Conservation (phyloP, 1,140 invertebrate genomes). For the Drosophila truncata region DNA sequence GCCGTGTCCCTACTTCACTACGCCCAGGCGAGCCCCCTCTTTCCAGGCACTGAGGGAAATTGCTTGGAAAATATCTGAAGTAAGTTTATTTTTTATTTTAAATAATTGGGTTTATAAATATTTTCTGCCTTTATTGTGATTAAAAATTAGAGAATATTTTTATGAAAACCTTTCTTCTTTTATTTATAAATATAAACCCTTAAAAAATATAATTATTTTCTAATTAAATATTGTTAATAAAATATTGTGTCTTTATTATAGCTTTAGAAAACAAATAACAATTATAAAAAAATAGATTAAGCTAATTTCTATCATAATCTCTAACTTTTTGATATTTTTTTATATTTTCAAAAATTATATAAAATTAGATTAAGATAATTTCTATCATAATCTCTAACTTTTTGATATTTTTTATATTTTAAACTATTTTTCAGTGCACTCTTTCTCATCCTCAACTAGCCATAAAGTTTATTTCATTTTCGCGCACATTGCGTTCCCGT, state of each 20-base stretch:
- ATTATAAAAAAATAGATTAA: neutral
- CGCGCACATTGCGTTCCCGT: slow-evolving; percentile 75
- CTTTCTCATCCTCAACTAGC: slow-evolving; percentile 20
- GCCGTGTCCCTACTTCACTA: slow-evolving; percentile 29
- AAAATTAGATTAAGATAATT: neutral
- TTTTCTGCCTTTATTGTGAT: neutral
- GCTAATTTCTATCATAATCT: neutral
- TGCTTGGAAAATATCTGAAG: rapidly evolving
- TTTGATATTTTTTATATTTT: neutral
- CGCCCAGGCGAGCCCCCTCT: slow-evolving; percentile 9
- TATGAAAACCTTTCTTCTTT: too few species aligned
- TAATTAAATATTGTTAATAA: too few species aligned
- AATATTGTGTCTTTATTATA: too few species aligned
- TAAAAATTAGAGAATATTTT: too few species aligned
- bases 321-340: neutral
- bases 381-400: neutral
- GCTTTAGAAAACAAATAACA: too few species aligned
- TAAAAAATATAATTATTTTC: too few species aligned
- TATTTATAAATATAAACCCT: too few species aligned
- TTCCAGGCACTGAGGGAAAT: neutral
- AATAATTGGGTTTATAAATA: neutral
- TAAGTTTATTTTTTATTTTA: neutral
- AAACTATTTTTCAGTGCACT: neutral
- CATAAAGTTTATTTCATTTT: slow-evolving; percentile 83
- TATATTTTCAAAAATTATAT: neutral